Evolutionary conservation across 2,113 vertebrate genomes (phyloP).

Genomic region (Copsychus sechellarum): DNA sequence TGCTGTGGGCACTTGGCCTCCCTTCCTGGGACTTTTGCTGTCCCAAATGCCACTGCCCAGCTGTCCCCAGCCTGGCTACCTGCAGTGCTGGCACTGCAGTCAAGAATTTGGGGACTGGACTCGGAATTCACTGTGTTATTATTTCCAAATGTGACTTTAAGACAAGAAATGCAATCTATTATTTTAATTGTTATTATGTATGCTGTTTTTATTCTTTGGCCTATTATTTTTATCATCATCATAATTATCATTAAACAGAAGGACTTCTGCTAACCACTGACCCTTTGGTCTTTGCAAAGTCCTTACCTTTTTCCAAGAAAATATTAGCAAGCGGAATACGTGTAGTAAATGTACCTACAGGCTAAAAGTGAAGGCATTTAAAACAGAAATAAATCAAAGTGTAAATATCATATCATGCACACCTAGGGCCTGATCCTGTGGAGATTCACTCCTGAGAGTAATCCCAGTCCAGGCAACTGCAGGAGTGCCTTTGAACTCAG

Average conservation of each 20-base stretch:
- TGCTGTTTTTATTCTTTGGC: not conserved
- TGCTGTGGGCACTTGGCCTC: rapidly evolving
- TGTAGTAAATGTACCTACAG: not conserved
- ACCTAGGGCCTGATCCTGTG: conserved; percentile 25
- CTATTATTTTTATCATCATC: too few species aligned
- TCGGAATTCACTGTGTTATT: not conserved
- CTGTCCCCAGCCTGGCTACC: not conserved
- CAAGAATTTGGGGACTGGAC: not conserved
- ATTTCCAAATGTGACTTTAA: not conserved
- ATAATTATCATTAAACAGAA: not conserved
- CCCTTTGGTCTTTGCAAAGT: not conserved
- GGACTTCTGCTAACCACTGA: not conserved
- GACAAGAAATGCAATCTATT: not conserved
- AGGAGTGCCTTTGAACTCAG: conserved; percentile 51
- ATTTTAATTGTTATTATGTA: not conserved
- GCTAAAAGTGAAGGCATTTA: not conserved
- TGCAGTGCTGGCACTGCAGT: rapidly evolving
- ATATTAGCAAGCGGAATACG: not conserved
- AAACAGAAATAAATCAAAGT: conserved; percentile 25
- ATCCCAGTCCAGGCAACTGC: not conserved
- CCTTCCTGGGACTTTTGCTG: not conserved
- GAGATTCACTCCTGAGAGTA: not conserved
- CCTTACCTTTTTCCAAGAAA: not conserved
- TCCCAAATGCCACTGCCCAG: not conserved
- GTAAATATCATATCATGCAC: not conserved